Evolutionary conservation across 2,797 vertebrate genomes (phyloP), one percentile per base, ranked within the genome.

Genomic region (Serranus cabrilla): DNA sequence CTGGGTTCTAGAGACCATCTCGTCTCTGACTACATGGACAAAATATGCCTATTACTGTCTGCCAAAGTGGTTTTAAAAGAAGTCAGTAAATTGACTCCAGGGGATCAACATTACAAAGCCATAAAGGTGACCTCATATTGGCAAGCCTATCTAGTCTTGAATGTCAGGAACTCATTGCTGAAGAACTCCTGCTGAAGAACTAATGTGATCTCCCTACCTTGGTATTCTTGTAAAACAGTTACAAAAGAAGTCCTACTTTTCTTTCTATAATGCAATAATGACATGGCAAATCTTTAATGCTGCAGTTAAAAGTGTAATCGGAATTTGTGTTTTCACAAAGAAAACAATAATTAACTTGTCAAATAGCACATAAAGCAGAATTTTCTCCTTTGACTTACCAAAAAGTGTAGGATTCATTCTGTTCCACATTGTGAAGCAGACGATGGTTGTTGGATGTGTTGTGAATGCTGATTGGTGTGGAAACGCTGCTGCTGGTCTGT

Each of bases 381-480:
- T 51, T 45, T 57, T 10, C 9, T 16, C 7, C 8, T 43, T 46
- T n/a, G 3, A 42, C 7, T 7, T 23, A 2, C 20, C 42, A 50
- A 43, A 42, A 69, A 20, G 39, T 57, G 2, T 27, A 31, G n/a
- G 18, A 23, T 62, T 43, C n/a, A 45, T 40, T 59, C 21, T 49
- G n/a, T 51, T 42, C 14, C 11, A 40, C 47, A 8, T 16, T n/a
- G 23, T 52, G 4, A 61, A 21, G 23, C 69, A 55, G 63, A 49
- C 11, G 11, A 45, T 34, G 21, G 49, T 18, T 16, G 39, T 23
- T 34, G 23, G n/a, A 42, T 62, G 69, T 73, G 54, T 34, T 52
- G 11, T 52, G 56, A 74, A 78, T 66, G 27, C 60, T 47, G 71
- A 72, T 51, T 20, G 57, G 21, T 39, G 25, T 51, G 11, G 7